Conservation (phyloP, 2,888 invertebrate genomes). For the Sympetrum striolatum region DNA sequence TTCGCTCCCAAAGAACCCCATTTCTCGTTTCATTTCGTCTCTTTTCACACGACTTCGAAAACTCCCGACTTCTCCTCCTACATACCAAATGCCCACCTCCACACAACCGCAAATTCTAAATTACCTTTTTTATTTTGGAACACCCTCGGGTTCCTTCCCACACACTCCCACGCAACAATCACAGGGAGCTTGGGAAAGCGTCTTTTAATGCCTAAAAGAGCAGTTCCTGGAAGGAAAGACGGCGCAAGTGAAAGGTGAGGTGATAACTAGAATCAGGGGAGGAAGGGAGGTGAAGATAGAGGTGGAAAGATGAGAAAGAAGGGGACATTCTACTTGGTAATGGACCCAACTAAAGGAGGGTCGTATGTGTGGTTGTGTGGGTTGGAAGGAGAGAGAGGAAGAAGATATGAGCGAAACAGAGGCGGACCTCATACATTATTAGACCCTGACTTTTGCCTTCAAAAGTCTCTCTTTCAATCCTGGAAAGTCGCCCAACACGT, state of each 20-base stretch:
- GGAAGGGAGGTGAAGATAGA: no score
- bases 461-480: constrained; percentile 20
- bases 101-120: neutral
- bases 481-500: constrained; percentile 32
- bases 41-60: neutral
- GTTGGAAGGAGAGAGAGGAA: neutral
- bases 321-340: neutral
- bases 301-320: neutral
- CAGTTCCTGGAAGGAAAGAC: no score
- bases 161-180: neutral
- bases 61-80: neutral
- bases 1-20: neutral
- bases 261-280: no score
- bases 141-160: neutral
- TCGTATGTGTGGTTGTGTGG: neutral
- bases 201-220: neutral
- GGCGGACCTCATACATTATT: constrained; percentile 18
- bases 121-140: neutral
- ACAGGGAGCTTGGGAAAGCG: neutral
- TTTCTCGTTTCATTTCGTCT: neutral
- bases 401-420: no score
- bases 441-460: constrained; percentile 25
- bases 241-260: no score
- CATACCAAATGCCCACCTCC: neutral
- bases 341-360: neutral